A percentile compares a stretch with the other conserved stretches of the same genome.
phyloP scores from a whole-genome alignment of 2,113 vertebrate genomes.

The Atlantisia rogersi region DNA sequence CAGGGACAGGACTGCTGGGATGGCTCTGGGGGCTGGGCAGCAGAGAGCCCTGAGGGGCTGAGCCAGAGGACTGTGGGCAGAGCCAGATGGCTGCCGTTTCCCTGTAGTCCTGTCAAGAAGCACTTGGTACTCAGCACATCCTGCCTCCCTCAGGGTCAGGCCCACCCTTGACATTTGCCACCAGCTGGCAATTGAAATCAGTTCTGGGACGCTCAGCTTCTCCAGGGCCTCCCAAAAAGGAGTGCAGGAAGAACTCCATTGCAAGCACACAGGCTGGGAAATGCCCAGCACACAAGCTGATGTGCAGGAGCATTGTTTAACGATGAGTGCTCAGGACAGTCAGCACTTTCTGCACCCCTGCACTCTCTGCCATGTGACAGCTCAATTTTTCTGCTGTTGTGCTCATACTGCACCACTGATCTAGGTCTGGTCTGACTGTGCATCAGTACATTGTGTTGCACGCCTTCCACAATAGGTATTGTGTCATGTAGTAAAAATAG shows the following conservation, averaged over 20 bases:
- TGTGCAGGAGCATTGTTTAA: background rate
- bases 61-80: background rate
- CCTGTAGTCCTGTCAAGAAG: background rate
- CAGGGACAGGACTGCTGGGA: fast-evolving
- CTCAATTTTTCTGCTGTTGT: background rate
- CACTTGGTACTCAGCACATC: background rate
- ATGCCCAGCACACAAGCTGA: fast-evolving
- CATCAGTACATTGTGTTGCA: background rate
- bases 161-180: background rate
- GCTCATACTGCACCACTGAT: background rate
- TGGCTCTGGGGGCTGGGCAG: background rate
- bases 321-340: background rate
- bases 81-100: background rate
- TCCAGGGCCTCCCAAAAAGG: background rate
- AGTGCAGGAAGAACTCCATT: background rate
- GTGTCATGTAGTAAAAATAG: background rate
- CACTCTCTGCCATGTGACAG: background rate
- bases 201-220: too few relatives aligned
- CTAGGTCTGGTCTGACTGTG: background rate
- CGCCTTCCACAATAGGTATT: background rate
- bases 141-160: background rate
- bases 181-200: background rate
- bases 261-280: background rate
- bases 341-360: background rate
- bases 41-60: background rate